Conservation (phyloP, 2,888 invertebrate genomes). For the Proisotoma minuta region DNA sequence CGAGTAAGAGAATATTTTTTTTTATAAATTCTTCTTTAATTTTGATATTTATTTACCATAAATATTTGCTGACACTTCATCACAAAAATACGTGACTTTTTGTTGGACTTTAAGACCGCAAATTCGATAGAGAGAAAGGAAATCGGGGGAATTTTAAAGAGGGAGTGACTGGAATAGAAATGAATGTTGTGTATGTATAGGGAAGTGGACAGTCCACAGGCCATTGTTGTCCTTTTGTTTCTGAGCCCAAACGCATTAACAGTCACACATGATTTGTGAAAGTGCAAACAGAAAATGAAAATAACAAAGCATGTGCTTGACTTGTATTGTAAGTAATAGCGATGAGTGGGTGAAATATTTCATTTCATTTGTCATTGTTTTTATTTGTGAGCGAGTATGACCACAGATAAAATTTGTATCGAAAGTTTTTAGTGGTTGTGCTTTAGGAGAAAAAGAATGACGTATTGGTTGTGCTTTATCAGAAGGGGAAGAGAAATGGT, state of each 20-base stretch:
- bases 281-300: not conserved
- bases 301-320: not conserved
- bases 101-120: not conserved
- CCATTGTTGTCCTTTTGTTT: too few relatives aligned
- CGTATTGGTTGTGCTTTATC: not conserved
- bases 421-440: not conserved
- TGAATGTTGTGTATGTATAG: not conserved
- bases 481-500: slow-evolving; percentile 5
- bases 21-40: too few relatives aligned
- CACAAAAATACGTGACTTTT: not conserved
- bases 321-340: not conserved
- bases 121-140: not conserved
- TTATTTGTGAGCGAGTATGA: not conserved
- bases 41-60: too few relatives aligned
- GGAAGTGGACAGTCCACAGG: not conserved
- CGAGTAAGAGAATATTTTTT: slow-evolving; percentile 34
- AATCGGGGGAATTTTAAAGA: not conserved
- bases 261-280: not conserved
- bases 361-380: not conserved
- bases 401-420: not conserved
- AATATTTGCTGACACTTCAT: too few relatives aligned
- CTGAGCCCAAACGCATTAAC: not conserved
- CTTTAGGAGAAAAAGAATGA: not conserved
- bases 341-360: slow-evolving; percentile 4
- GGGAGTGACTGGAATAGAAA: not conserved